Percentiles rank a stretch among this genome's conserved stretches.
Evolutionary conservation across 1,140 invertebrate species (phyloP).

Genomic region (Apis mellifera): DNA sequence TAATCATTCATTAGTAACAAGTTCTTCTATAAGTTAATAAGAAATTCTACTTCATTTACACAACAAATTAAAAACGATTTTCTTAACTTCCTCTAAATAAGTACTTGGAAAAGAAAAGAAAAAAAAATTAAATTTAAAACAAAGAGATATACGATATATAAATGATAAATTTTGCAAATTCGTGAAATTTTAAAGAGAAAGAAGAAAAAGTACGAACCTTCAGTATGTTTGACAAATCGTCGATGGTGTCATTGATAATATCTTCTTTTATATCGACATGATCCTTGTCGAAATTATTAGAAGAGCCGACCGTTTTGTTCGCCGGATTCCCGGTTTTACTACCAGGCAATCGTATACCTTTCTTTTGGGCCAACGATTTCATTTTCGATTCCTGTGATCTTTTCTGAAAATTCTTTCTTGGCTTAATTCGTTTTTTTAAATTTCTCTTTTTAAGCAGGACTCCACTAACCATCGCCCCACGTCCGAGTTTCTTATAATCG

Average conservation of each 20-base stretch:
- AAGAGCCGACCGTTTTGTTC: not conserved
- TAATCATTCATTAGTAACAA: not conserved
- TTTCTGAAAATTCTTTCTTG: slow-evolving; percentile 45
- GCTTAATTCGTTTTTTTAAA: slow-evolving; percentile 1
- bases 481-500: slow-evolving; percentile 9
- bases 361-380: not conserved
- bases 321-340: not conserved
- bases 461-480: slow-evolving; percentile 23
- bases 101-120: not conserved
- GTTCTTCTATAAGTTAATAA: slow-evolving; percentile 14
- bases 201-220: slow-evolving; percentile 5
- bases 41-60: not conserved
- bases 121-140: not conserved
- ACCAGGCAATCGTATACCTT: not conserved
- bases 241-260: not conserved
- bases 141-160: not conserved
- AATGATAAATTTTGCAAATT: too few relatives aligned
- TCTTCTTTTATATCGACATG: slow-evolving; percentile 1
- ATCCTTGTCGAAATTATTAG: not conserved
- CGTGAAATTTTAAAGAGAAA: too few relatives aligned
- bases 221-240: not conserved
- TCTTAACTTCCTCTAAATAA: not conserved
- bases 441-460: slow-evolving; percentile 19
- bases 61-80: too few relatives aligned
- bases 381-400: slow-evolving; percentile 7